These are phyloP conservation scores for Tenualosa thibaudeaui DNA, from an alignment of 2,797 vertebrate species.

Conservation along the genomic window DNA sequence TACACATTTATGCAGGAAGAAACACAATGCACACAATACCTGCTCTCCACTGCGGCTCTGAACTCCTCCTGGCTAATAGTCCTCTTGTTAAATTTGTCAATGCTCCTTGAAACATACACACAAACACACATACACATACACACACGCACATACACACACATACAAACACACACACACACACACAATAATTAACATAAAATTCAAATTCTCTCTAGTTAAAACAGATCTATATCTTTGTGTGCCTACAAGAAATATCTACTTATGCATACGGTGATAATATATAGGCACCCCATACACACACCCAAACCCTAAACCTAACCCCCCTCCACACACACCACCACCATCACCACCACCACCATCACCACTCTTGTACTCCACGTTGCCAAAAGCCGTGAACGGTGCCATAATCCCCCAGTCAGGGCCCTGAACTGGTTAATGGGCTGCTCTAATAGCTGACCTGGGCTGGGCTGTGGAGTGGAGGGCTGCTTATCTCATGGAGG, in stretches of 20 bases:
- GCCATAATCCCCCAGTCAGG: not conserved
- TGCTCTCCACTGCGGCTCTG: slow-evolving; percentile 49
- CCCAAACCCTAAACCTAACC: not conserved
- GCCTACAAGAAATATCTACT: slow-evolving; percentile 20
- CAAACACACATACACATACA: slow-evolving; percentile 1
- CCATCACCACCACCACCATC: not conserved
- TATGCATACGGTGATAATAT: not conserved
- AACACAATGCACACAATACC: slow-evolving; percentile 31
- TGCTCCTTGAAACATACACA: slow-evolving; percentile 52
- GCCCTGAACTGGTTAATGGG: not conserved
- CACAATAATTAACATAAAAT: too few species aligned
- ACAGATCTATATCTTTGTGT: too few species aligned
- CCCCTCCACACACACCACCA: not conserved
- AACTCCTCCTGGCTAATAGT: slow-evolving; percentile 59
- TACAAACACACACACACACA: not conserved
- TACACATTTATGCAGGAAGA: not conserved
- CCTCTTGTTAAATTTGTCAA: slow-evolving; percentile 57
- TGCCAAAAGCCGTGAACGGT: not conserved
- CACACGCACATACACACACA: not conserved
- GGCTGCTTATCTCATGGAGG: not conserved
- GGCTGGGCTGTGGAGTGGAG: slow-evolving; percentile 9
- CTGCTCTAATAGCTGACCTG: not conserved
- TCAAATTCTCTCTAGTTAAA: too few species aligned
- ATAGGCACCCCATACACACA: not conserved
- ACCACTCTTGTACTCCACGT: not conserved